These are phyloP conservation scores for Argynnis bischoffii DNA, from an alignment of 2,888 invertebrate species.

Conservation along the genomic window DNA sequence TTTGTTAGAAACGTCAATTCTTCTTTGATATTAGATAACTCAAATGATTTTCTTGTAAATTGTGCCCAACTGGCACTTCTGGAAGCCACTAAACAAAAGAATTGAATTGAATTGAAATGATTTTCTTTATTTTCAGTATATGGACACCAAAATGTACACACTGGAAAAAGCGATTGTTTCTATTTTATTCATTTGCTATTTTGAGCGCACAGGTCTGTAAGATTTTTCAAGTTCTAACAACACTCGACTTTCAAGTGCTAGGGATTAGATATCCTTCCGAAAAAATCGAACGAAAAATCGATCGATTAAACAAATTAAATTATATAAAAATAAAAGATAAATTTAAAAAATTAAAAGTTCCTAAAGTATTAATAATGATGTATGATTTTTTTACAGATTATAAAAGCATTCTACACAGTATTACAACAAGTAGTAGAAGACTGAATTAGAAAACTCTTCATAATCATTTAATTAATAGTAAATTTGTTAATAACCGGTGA, in stretches of 20 bases:
- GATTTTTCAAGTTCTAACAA: constrained; percentile 2
- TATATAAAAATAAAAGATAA: too few species aligned
- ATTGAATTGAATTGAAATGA: too few species aligned
- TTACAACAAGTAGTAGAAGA: constrained; percentile 54
- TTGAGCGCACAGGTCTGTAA: constrained; percentile 36
- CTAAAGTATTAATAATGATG: too few species aligned
- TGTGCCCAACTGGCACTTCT: too few species aligned
- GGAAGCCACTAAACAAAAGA: too few species aligned
- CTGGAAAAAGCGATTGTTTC: constrained; percentile 22
- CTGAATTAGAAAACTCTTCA: background rate
- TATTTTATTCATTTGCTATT: constrained; percentile 33
- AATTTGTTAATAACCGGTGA: too few species aligned
- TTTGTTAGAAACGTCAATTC: constrained; percentile 30
- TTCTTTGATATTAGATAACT: constrained; percentile 30
- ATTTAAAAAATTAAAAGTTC: too few species aligned
- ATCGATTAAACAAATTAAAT: too few species aligned
- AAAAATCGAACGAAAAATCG: too few species aligned
- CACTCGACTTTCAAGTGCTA: constrained; percentile 53
- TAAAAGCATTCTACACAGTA: constrained; percentile 77
- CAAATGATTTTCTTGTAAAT: constrained; percentile 34
- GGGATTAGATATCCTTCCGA: too few species aligned
- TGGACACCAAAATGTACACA: constrained; percentile 32
- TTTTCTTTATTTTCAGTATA: constrained; percentile 36
- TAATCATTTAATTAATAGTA: too few species aligned
- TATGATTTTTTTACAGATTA: constrained; percentile 63